Evolutionary conservation across 1,140 invertebrate genomes (phyloP).

Genomic region (Eueides isabella): DNA sequence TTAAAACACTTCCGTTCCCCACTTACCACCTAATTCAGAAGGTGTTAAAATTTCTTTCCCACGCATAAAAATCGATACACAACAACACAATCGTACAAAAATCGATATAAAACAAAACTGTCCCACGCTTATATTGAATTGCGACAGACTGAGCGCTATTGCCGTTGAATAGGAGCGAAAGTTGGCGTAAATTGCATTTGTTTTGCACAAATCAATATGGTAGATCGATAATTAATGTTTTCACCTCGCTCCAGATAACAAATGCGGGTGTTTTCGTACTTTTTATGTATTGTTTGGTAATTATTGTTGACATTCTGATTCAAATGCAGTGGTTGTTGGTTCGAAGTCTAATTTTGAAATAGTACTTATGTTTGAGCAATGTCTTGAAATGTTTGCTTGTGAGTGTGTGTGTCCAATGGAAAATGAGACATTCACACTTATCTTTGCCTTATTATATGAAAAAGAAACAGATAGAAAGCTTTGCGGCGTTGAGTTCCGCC

Average conservation of each 20-base stretch:
- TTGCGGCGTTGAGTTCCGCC: no score
- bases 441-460: no score
- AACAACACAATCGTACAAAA: background rate
- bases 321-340: background rate
- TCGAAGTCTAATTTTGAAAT: no score
- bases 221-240: conserved; percentile 62
- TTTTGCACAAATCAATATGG: conserved; percentile 47
- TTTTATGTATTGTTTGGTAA: background rate
- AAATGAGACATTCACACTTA: no score
- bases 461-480: no score
- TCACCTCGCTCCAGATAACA: conserved; percentile 67
- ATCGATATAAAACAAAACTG: background rate
- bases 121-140: background rate
- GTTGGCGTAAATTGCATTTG: conserved; percentile 10
- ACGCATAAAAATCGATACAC: background rate
- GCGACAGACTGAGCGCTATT: background rate
- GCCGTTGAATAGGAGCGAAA: conserved; percentile 4
- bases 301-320: background rate
- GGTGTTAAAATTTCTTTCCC: background rate
- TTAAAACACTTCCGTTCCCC: no score
- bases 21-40: no score
- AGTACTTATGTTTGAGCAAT: no score
- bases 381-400: no score
- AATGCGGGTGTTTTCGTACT: conserved; percentile 31
- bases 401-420: no score